phyloP scores from a whole-genome alignment of 2,888 invertebrate species.

The Chloromyia formosa region DNA sequence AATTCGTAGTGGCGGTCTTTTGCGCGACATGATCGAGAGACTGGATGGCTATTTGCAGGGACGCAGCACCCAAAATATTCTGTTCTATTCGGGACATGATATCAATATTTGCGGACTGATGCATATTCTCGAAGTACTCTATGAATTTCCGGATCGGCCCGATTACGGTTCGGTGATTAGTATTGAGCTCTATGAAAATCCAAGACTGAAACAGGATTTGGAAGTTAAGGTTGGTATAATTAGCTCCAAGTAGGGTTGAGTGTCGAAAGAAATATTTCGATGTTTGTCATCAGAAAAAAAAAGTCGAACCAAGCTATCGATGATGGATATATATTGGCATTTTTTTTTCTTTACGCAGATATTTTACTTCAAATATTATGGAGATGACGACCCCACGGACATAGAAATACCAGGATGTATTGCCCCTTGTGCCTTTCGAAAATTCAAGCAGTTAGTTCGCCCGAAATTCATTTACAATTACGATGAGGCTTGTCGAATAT shows the following conservation, averaged over 20 bases:
- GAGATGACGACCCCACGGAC: background rate
- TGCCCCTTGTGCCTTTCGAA: background rate
- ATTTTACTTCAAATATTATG: background rate
- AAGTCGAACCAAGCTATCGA: too few relatives aligned
- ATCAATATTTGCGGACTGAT: slow-evolving; percentile 76
- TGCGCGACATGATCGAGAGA: slow-evolving; percentile 70
- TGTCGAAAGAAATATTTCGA: too few relatives aligned
- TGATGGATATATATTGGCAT: background rate
- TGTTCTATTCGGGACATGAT: slow-evolving; percentile 80
- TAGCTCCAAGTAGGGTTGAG: background rate
- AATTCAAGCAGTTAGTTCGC: background rate
- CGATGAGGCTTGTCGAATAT: background rate
- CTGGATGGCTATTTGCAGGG: slow-evolving; percentile 65
- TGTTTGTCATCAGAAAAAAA: too few relatives aligned
- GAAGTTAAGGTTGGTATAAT: slow-evolving; percentile 66
- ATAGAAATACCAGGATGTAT: slow-evolving; percentile 8
- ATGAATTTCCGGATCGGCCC: slow-evolving; percentile 68
- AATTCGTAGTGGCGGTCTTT: slow-evolving; percentile 73
- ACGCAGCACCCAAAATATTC: slow-evolving; percentile 62
- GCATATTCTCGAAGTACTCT: slow-evolving; percentile 71
- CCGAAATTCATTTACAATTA: background rate
- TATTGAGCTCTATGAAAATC: slow-evolving; percentile 71
- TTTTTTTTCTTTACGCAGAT: background rate
- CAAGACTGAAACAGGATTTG: slow-evolving; percentile 52
- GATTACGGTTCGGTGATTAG: slow-evolving; percentile 76